Base-by-base conservation (phyloP, 2,113 vertebrate species). In the Notarius quadriscutis region DNA sequence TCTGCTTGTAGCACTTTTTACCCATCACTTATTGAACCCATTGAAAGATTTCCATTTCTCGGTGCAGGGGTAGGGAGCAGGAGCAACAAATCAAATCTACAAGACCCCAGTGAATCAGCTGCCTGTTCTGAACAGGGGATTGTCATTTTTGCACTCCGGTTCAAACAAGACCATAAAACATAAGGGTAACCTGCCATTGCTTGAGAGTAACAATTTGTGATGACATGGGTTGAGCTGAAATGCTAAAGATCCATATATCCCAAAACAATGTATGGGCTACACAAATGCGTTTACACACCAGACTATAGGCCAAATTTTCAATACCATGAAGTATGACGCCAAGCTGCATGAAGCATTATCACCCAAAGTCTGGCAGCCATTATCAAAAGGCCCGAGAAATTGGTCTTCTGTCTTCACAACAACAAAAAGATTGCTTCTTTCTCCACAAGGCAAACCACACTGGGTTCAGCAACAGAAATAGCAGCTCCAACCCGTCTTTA, bases 41-140 rank as follows among this genome's bases (percentile, higher is more conserved):
- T 55, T 93, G 83, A 91, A 90, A 91, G 89, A 90, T 57, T 84
- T 88, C 78, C 81, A 84, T 91, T 91, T 89, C 91, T 79, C 74
- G 60, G 85, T 77, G 81, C 88, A 72, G 85, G 67, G 55, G 86
- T 79, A 71, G 57, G 57, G 69, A 58, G 57, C 17, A 71, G 7
- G 58, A 51, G 84, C 65, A 81, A 86, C 75, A 57, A 74, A 87
- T 92, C 92, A 92, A 91, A 92, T 91, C 90, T 58, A 25, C 58
- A 65, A 89, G 89, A 84, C 79, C 72, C 57, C 69, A 65, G 67
- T 91, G 87, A 91, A 90, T 90, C 81, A 50, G 81, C 63, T 50
- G 83, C 80, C 83, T 86, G 90, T 92, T 90, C 78, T 25, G 77
- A 78, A 78, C 53, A 65, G 88, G 89, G 55, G 85, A 87, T 90